phyloP scores from a whole-genome alignment of 2,888 invertebrate species.

The Agrochola lota region DNA sequence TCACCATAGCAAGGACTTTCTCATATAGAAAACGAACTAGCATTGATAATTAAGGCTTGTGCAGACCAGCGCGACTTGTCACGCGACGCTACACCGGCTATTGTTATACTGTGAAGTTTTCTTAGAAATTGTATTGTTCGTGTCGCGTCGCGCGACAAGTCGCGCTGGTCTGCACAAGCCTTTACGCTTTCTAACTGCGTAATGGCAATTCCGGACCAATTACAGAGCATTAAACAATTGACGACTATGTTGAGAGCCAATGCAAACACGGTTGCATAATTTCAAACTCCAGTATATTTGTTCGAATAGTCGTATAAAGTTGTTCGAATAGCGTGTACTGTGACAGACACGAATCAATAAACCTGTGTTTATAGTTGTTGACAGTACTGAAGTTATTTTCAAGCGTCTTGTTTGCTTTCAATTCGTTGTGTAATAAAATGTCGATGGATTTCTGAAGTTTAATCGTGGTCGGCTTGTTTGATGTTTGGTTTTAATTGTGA shows the following conservation, averaged over 20 bases:
- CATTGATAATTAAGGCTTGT: constrained; percentile 17
- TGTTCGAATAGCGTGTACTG: constrained; percentile 48
- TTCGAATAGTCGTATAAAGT: constrained; percentile 44
- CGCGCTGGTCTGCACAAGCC: too few species aligned
- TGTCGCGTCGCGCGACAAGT: too few species aligned
- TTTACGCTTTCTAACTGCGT: constrained; percentile 31
- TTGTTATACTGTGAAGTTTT: too few species aligned
- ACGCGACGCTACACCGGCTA: too few species aligned
- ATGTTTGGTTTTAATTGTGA: constrained; percentile 50
- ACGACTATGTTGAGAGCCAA: constrained; percentile 33
- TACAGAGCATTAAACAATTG: constrained; percentile 28
- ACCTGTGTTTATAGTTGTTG: constrained; percentile 60
- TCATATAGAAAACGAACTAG: neutral
- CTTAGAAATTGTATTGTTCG: too few species aligned
- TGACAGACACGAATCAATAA: constrained; percentile 63
- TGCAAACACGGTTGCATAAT: constrained; percentile 45
- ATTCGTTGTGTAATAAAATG: constrained; percentile 51
- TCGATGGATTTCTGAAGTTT: constrained; percentile 39
- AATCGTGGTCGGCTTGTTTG: constrained; percentile 31
- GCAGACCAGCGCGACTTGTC: too few species aligned
- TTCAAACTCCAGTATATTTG: constrained; percentile 43
- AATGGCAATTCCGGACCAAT: constrained; percentile 19
- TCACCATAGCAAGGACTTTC: neutral
- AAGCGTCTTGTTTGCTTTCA: constrained; percentile 54
- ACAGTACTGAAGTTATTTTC: constrained; percentile 50